Evolutionary conservation across 2,113 vertebrate genomes (phyloP), one percentile per base, ranked within the genome.

Genomic region (Cettia cetti): DNA sequence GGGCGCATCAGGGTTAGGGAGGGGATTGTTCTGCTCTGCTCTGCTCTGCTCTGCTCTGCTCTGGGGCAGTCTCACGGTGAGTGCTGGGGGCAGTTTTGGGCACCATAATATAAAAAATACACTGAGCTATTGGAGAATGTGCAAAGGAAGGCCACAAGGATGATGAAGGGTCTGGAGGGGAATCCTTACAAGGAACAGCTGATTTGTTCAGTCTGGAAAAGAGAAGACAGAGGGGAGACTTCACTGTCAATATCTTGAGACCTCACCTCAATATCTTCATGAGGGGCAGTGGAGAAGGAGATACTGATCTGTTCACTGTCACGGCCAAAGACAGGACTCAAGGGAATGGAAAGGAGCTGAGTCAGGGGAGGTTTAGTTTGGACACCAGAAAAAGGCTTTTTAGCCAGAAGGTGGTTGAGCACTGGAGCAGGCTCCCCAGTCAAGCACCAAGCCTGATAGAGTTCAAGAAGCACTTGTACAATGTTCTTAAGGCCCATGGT

Each of bases 101-200:
- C 11, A 14, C 16, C 49, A 56, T 13, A 42, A 42, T 15, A 13
- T 7, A 26, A 20, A 39, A 63, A 31, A 64, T 35, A 49, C 20
- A 35, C 8, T 79, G 4, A 47, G 24, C 2, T 30, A 8, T 49
- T 40, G 8, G 40, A 26, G 30, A 56, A 4, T 14, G 18, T 56
- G 3, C 9, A 71, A 49, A 79, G 24, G 11, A 56, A 12, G 16
- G 5, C 8, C 13, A 30, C 0, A 0, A 53, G 35, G 16, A 26
- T 54, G 49, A 37, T n/a, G 24, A n/a, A 49, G 21, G 13, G 11
- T 71, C 40, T 71, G 35, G 42, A n/a, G 20, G 11, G 10, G 13
- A 63, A 49, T 30, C 16, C 3, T 71, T 31, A 22, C 26, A 4
- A 21, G 13, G 11, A 47, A 5, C 31, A 17, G 16, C 42, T 49